phyloP scores from a whole-genome alignment of 2,113 vertebrate genomes.

The Caracal caracal region DNA sequence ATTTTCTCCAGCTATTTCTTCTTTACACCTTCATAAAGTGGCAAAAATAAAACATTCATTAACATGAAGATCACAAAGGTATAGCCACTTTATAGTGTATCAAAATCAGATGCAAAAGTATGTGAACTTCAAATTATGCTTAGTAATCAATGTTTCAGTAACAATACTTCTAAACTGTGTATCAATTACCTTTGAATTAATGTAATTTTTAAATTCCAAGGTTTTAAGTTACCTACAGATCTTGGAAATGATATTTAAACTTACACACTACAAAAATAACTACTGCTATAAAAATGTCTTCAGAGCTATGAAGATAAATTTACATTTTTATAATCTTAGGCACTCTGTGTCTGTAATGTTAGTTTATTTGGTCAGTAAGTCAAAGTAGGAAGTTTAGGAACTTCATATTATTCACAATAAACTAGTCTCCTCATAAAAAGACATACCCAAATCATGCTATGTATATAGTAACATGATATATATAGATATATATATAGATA shows the following conservation, averaged over 20 bases:
- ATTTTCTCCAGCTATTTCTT: not conserved
- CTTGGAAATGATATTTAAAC: not conserved
- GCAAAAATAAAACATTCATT: slow-evolving; percentile 22
- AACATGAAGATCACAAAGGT: not conserved
- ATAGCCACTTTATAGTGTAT: not conserved
- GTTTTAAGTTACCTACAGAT: not conserved
- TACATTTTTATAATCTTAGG: slow-evolving; percentile 11
- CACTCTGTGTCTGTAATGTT: not conserved
- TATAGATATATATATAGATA: not conserved
- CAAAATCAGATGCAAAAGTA: not conserved
- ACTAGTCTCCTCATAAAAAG: slow-evolving; percentile 17
- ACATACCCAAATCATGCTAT: not conserved
- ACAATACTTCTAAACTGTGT: not conserved
- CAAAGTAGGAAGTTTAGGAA: not conserved
- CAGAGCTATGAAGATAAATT: not conserved
- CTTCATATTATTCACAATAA: slow-evolving; percentile 28
- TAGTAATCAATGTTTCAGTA: not conserved
- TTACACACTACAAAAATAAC: not conserved
- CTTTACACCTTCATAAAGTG: not conserved
- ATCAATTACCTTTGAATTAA: not conserved
- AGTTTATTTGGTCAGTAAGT: not conserved
- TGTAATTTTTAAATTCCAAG: not conserved
- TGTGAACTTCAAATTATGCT: not conserved
- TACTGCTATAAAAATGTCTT: not conserved
- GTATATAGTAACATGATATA: not conserved